phyloP scores from a whole-genome alignment of 2,797 vertebrate genomes.

The Enteromius unitaeniatus region DNA sequence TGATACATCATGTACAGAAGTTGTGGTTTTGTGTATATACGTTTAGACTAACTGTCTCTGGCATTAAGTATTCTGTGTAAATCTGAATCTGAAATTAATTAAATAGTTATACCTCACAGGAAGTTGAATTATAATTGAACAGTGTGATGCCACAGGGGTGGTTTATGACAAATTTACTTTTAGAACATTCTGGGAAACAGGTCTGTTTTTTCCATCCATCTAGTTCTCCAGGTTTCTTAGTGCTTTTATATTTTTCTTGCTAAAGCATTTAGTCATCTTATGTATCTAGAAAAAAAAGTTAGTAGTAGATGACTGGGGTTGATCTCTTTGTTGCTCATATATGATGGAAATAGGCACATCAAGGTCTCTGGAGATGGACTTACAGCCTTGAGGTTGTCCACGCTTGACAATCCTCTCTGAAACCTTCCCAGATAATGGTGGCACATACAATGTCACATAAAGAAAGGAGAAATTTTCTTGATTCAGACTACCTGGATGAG shows the following conservation, averaged over 20 bases:
- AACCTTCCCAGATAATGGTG: neutral
- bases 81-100: neutral
- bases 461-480: neutral
- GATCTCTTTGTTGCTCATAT: neutral
- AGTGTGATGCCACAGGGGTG: too few relatives aligned
- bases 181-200: neutral
- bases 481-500: conserved; percentile 8
- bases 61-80: neutral
- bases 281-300: conserved; percentile 11
- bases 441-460: conserved; percentile 11
- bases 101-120: neutral
- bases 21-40: neutral
- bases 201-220: neutral
- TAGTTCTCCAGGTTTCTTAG: neutral
- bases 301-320: neutral
- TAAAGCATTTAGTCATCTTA: neutral
- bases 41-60: neutral
- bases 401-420: conserved; percentile 1
- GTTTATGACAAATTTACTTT: neutral
- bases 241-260: neutral
- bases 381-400: conserved; percentile 23
- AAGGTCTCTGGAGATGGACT: conserved; percentile 24
- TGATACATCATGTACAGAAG: neutral
- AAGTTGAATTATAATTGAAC: neutral
- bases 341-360: conserved; percentile 26